These are phyloP conservation scores for Stigmatopora nigra DNA, from an alignment of 2,113 vertebrate species.

Conservation along the genomic window DNA sequence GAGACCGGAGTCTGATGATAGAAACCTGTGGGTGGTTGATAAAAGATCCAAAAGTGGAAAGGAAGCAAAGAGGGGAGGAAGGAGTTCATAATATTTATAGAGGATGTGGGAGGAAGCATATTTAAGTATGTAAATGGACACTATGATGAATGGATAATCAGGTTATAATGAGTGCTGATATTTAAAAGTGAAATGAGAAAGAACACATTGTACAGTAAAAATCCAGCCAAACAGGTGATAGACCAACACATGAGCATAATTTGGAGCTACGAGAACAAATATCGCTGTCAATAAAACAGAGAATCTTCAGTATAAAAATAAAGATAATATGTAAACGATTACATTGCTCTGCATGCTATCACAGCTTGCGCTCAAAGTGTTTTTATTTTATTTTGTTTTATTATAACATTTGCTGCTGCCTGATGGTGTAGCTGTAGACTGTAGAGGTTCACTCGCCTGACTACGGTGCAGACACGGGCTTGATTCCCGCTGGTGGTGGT, in stretches of 20 bases:
- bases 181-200: constrained; percentile 9
- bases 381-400: background rate
- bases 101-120: background rate
- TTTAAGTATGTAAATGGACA: background rate
- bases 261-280: constrained; percentile 6
- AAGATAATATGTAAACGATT: constrained; percentile 42
- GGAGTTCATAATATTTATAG: constrained; percentile 1
- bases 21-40: background rate
- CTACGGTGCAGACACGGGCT: too few relatives aligned
- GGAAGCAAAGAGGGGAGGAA: background rate
- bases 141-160: constrained; percentile 4
- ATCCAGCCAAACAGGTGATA: constrained; percentile 15
- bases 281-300: constrained; percentile 8
- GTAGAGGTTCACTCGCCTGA: too few relatives aligned
- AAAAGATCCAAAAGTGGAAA: background rate
- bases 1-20: constrained; percentile 10
- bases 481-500: too few relatives aligned
- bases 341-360: constrained; percentile 15
- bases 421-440: too few relatives aligned
- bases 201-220: background rate
- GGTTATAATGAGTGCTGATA: background rate
- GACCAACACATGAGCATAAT: constrained; percentile 13
- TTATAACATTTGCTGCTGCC: too few relatives aligned
- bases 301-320: constrained; percentile 16
- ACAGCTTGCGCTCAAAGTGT: constrained; percentile 20